Percentiles rank a stretch among this genome's conserved stretches.
Evolutionary conservation across 1,140 invertebrate genomes (phyloP).

Genomic region (Lucilia cuprina): DNA sequence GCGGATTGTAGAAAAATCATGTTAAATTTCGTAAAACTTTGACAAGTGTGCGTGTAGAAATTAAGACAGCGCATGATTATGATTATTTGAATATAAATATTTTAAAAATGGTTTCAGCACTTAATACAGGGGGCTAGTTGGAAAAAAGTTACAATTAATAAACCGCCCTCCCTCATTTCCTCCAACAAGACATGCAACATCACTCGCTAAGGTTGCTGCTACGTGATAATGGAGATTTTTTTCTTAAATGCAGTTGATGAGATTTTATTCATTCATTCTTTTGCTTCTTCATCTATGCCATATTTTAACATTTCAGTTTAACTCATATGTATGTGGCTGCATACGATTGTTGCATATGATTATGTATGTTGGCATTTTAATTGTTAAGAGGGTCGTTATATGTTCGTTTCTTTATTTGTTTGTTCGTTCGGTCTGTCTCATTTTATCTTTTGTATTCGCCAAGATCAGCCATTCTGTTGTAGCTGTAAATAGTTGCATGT

Average conservation of each 20-base stretch:
- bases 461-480: not conserved
- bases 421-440: not conserved
- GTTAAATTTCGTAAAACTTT: not conserved
- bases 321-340: not conserved
- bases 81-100: not conserved
- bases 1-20: conserved; percentile 18
- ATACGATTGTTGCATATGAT: not conserved
- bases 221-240: not conserved
- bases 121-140: too few relatives aligned
- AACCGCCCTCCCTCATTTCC: too few relatives aligned
- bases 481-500: not conserved
- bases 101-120: too few relatives aligned
- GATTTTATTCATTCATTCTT: too few relatives aligned
- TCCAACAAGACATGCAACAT: not conserved
- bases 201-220: not conserved
- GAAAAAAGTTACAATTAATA: too few relatives aligned
- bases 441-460: conserved; percentile 6
- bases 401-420: too few relatives aligned
- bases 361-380: not conserved
- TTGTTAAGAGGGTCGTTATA: not conserved
- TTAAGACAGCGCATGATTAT: conserved; percentile 20
- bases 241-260: not conserved
- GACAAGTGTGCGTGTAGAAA: not conserved
- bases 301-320: not conserved
- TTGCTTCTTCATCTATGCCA: too few relatives aligned